These are phyloP conservation scores for Drosophila vallismaia DNA, from an alignment of 2,888 invertebrate species.

Conservation along the genomic window DNA sequence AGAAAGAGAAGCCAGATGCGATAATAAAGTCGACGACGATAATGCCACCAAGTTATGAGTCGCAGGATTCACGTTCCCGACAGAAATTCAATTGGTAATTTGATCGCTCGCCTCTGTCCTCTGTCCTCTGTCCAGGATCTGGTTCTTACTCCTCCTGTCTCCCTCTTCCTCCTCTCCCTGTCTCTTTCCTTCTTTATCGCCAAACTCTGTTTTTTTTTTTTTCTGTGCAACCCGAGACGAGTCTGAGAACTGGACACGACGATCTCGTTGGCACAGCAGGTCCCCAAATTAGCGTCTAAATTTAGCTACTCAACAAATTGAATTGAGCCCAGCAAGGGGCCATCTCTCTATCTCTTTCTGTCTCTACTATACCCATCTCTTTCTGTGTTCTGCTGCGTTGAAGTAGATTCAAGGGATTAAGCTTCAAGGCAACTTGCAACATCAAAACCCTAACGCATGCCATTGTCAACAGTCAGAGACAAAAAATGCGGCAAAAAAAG, in stretches of 20 bases:
- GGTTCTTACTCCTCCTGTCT: constrained; percentile 12
- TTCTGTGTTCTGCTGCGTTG: too few relatives aligned
- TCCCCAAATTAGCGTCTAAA: constrained; percentile 72
- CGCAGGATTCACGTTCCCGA: constrained; percentile 6
- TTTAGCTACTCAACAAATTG: constrained; percentile 65
- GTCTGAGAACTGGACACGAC: constrained; percentile 37
- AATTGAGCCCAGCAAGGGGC: constrained; percentile 37
- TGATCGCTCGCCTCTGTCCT: constrained; percentile 12
- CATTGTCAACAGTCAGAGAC: constrained; percentile 44
- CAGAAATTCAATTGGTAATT: constrained; percentile 43
- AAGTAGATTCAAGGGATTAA: too few relatives aligned
- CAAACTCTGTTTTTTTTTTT: not conserved
- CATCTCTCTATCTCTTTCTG: not conserved
- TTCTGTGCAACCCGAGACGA: constrained; percentile 20
- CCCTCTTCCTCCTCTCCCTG: not conserved
- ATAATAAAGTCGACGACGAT: constrained; percentile 19
- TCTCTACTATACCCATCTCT: not conserved
- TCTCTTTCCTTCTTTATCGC: not conserved
- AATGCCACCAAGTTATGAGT: constrained; percentile 22
- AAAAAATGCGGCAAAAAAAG: constrained; percentile 7
- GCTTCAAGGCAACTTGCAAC: constrained; percentile 25
- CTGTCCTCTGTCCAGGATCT: constrained; percentile 11
- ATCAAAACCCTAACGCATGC: constrained; percentile 45
- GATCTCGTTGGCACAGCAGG: constrained; percentile 56
- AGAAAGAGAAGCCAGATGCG: not conserved